Evolutionary conservation across 2,888 invertebrate species (phyloP), one percentile per base, ranked within the genome.

Genomic region (Drosophila flavopinicola): DNA sequence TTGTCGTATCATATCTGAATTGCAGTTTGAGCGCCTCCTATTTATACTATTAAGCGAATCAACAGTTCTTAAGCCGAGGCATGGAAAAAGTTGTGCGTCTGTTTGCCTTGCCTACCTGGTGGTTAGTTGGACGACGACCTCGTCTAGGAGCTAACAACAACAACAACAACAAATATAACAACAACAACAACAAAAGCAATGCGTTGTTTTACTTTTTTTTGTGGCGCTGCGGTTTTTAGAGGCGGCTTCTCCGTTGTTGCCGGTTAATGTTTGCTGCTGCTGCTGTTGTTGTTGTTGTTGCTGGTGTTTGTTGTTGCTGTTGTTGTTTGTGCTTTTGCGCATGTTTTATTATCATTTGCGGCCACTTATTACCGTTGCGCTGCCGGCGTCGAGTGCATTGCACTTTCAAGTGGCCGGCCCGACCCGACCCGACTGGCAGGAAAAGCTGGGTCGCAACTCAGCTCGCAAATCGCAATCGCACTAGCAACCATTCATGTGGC

Each of bases 341-440:
- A 63, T 67, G 75, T 70, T 75, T 78, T 73, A 78, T 77, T 70
- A 76, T 67, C 76, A 67, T 76, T 75, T 78, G 76, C 64, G 77
- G 71, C 56, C 56, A 67, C 67, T 67, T 52, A 67, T 69, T 78
- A 69, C 75, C 75, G 75, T 72, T 75, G 60, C 48, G 39, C 42
- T 53, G 70, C 27, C 23, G 23, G 67, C 30, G 27, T 48, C 35
- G 69, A 77, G 78, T 77, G 79, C 79, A 75, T 59, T 79, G 79
- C 78, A 78, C 78, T 78, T 59, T 79, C 61, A 73, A 78, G 77
- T 79, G 71, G 45, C 45, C 33, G 42, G 35, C 32, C n/a, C 11
- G 17, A 17, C 20, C 44, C 23, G 24, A 23, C 24, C 39, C 24
- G 42, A 42, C 54, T 54, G n/a, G n/a, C n/a, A n/a, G n/a, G n/a